Evolutionary conservation across 2,113 vertebrate genomes (phyloP), one percentile per base, ranked within the genome.

Genomic region (Dendropsophus ebraccatus): DNA sequence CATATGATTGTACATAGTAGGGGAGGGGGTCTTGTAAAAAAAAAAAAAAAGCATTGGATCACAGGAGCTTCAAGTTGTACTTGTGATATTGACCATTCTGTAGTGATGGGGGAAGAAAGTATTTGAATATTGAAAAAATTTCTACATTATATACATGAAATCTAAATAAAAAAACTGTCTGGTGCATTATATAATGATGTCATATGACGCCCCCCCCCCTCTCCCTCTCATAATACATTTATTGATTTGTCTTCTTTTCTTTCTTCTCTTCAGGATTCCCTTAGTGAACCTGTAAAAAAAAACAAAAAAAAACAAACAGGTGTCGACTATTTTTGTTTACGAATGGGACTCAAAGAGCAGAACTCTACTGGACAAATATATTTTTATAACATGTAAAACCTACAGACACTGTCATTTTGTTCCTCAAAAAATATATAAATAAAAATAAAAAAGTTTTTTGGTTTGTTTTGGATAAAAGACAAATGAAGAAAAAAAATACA

Each of bases 321-420:
- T 89, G 93, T 93, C 94, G 91, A 89, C 94, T 91, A 89, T 93
- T 95, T 96, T 95, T 95, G 94, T 96, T 94, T 94, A 94, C 95
- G 92, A 90, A 91, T 88, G 93, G 94, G 94, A 92, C 94, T 94
- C 92, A 89, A 92, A 89, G 89, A 93, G 90, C 95, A 94, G 95
- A 94, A 93, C 95, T 92, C 92, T 93, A 91, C 93, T 93, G 96
- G 96, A 97, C 95, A 98, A 96, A 95, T 98, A 96, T 99, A 99
- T 99, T 99, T 99, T 99, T 99, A 94, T 98, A 98, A 92, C 91
- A 93, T 92, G 92, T 95, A 95, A 91, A 35, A 93, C 92, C 93
- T 92, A 87, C 87, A 93, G 93, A 92, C 75, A 88, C 87, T 90
- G 92, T 90, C 35, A 91, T n/a, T 86, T 76, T 83, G 41, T 86